Evolutionary conservation across 2,797 vertebrate genomes (phyloP), one percentile per base, ranked within the genome.

Genomic region (Coracias cyanogaster): DNA sequence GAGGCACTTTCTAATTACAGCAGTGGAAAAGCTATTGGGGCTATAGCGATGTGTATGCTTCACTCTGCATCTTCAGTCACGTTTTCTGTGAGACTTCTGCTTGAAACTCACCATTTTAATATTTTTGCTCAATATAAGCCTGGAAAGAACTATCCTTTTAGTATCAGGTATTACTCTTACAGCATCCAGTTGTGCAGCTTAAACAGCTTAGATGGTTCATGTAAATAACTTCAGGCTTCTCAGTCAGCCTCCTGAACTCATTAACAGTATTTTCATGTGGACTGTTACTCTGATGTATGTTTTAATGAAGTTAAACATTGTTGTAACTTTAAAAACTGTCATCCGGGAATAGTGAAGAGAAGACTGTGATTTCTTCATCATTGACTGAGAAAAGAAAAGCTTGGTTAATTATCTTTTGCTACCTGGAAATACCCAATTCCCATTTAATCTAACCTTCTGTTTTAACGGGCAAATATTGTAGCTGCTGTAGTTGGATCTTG

Each of bases 1-100:
- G 37, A 91, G 19, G 20, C 24, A 15, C 90, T 95, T 90, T 78
- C 77, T 90, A 64, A 67, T 89, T 82, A 58, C 9, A 71, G 45
- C 29, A 66, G 9, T 93, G 77, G 79, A 67, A 92, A 88, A 71
- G 5, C 43, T 76, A 90, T 70, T 22, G 64, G 48, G 33, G 22
- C 39, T 70, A 1, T n/a, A 78, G 67, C 51, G 57, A 65, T 0
- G 0, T 51, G 25, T 79, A 20, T 6, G 10, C 18, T 81, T 84
- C 31, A 41, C 39, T 73, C 74, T 76, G 24, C 61, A 52, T 84
- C 73, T 88, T 85, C 29, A 58, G 49, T 82, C 22, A 4, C 61
- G 21, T 21, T 64, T 86, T 82, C 28, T 66, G n/a, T 37, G 37
- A 64, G 66, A 77, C 9, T 78, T 93, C 31, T 86, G 37, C 37